These are phyloP conservation scores for Protophormia terraenovae DNA, from an alignment of 2,888 invertebrate genomes.

Conservation along the genomic window DNA sequence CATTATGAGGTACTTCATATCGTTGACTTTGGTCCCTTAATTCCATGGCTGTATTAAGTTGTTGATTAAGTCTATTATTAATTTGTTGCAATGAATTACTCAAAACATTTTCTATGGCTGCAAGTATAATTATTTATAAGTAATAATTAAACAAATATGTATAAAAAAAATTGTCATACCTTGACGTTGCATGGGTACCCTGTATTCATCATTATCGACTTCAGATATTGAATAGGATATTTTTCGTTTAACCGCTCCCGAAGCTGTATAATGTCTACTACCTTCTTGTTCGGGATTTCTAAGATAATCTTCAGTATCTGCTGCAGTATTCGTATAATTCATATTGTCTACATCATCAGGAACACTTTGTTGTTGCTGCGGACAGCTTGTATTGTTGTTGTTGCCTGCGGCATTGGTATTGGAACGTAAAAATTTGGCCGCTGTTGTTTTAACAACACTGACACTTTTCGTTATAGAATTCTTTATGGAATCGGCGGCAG, in stretches of 20 bases:
- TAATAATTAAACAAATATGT: background rate
- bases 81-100: slow-evolving; percentile 77
- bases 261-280: background rate
- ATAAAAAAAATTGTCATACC: background rate
- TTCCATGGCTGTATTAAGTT: slow-evolving; percentile 77
- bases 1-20: slow-evolving; percentile 76
- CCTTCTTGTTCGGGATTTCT: slow-evolving; percentile 17
- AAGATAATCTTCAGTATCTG: slow-evolving; percentile 2
- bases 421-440: slow-evolving; percentile 75
- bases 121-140: background rate
- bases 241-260: slow-evolving; percentile 55
- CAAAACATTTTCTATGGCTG: slow-evolving; percentile 77
- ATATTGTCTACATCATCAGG: slow-evolving; percentile 5
- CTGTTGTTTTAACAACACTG: slow-evolving; percentile 78
- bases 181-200: slow-evolving; percentile 58
- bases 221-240: slow-evolving; percentile 23
- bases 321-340: background rate
- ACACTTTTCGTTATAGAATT: slow-evolving; percentile 81
- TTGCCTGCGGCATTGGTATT: background rate
- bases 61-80: slow-evolving; percentile 76
- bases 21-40: slow-evolving; percentile 76
- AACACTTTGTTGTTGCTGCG: background rate
- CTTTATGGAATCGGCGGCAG: slow-evolving; percentile 79
- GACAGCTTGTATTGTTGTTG: background rate
- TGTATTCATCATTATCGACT: slow-evolving; percentile 56